Evolutionary conservation across 37 sponge, comb jelly and placozoan genomes (phyloP).

Genomic region (Spongilla lacustris): DNA sequence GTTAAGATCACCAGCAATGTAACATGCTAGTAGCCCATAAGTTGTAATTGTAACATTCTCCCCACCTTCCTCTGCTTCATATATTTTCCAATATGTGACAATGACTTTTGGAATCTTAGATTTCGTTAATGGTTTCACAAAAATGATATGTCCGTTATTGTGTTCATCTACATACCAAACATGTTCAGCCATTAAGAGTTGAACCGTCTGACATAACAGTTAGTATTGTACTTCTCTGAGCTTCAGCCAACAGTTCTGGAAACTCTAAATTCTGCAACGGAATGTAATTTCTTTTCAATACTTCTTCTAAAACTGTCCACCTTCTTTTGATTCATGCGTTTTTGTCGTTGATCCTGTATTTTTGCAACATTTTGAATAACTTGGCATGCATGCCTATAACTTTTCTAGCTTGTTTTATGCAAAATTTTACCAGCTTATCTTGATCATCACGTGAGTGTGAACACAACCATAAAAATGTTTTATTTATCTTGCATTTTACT

Average conservation of each 20-base stretch:
- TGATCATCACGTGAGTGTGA: background rate
- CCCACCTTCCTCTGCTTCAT: background rate
- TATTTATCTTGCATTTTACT: background rate
- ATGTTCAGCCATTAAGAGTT: background rate
- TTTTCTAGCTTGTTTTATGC: background rate
- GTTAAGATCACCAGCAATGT: background rate
- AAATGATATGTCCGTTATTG: background rate
- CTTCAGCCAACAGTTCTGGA: background rate
- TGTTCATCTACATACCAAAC: background rate
- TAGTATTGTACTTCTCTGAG: slow-evolving; percentile 1
- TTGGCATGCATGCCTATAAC: background rate
- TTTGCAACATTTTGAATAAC: background rate
- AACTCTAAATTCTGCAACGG: background rate
- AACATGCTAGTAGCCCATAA: background rate
- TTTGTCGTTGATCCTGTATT: background rate
- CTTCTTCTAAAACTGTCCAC: background rate
- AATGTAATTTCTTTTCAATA: background rate
- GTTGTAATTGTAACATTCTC: background rate
- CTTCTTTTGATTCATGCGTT: background rate
- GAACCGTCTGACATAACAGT: background rate
- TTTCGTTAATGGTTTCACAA: background rate
- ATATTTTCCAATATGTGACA: background rate
- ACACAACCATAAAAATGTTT: background rate
- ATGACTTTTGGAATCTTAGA: background rate
- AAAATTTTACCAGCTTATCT: background rate